Evolutionary conservation across 2,888 invertebrate genomes (phyloP).

Genomic region (Clunio marinus): DNA sequence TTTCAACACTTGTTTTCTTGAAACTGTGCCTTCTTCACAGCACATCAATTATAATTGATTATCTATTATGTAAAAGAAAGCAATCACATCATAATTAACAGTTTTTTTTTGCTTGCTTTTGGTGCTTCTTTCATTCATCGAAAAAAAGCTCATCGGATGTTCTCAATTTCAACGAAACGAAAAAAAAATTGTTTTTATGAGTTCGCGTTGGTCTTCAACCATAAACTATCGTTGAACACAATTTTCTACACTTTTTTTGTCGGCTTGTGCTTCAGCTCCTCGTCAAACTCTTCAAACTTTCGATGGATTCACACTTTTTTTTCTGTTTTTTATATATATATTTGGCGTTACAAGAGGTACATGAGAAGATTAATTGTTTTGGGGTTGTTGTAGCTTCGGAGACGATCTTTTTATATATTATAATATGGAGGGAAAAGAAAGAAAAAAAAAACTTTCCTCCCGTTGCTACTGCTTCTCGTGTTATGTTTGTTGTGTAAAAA

Average conservation of each 20-base stretch:
- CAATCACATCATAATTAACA: constrained; percentile 39
- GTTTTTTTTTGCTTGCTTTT: constrained; percentile 4
- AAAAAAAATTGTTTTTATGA: neutral
- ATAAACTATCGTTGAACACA: constrained; percentile 14
- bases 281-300: constrained; percentile 6
- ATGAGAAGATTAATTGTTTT: constrained; percentile 33
- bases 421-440: too few relatives aligned
- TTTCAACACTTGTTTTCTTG: neutral
- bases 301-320: constrained; percentile 21
- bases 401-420: constrained; percentile 1
- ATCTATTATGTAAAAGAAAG: constrained; percentile 38
- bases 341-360: constrained; percentile 21
- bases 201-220: constrained; percentile 21
- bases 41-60: constrained; percentile 36
- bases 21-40: neutral
- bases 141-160: constrained; percentile 16
- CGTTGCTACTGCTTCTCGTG: neutral
- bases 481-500: neutral
- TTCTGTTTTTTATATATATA: neutral
- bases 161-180: constrained; percentile 22
- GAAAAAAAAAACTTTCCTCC: constrained; percentile 10
- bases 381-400: neutral
- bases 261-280: neutral
- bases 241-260: constrained; percentile 10
- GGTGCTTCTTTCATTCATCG: neutral